Percentiles rank a stretch among this genome's conserved stretches.
Evolutionary conservation across 2,113 vertebrate species (phyloP).

Genomic region (Smithornis capensis): DNA sequence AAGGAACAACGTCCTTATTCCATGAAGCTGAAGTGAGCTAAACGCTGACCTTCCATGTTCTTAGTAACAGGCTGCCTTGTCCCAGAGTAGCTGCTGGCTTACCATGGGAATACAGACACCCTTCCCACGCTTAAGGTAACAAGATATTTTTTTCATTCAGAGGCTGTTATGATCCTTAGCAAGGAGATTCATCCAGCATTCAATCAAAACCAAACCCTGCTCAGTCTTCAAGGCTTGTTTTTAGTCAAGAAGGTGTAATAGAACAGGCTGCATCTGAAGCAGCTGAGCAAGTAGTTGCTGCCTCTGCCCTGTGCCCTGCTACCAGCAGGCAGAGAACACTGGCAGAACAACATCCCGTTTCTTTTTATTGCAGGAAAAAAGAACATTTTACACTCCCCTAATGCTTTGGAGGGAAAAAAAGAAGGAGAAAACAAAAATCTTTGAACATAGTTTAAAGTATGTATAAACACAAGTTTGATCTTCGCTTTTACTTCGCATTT

Average conservation of each 20-base stretch:
- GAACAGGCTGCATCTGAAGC: background rate
- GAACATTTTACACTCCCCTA: background rate
- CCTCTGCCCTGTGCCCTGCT: background rate
- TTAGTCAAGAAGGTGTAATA: background rate
- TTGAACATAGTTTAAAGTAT: background rate
- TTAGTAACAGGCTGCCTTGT: background rate
- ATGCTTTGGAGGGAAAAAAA: background rate
- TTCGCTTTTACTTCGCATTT: background rate
- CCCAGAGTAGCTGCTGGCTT: background rate
- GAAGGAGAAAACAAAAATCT: background rate
- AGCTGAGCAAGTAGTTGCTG: background rate
- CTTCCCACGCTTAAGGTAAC: background rate
- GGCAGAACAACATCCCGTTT: background rate
- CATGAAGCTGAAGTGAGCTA: background rate
- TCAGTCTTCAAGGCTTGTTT: background rate
- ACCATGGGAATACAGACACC: background rate
- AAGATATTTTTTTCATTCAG: background rate
- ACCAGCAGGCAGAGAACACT: background rate
- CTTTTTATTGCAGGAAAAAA: background rate
- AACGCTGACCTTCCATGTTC: background rate
- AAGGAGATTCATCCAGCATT: background rate
- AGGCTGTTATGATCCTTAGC: background rate
- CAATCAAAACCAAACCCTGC: background rate
- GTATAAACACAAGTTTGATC: background rate
- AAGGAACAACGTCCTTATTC: background rate